Conservation (phyloP, 92 coral and sea anemone species). For the Meandrina meandrites region DNA sequence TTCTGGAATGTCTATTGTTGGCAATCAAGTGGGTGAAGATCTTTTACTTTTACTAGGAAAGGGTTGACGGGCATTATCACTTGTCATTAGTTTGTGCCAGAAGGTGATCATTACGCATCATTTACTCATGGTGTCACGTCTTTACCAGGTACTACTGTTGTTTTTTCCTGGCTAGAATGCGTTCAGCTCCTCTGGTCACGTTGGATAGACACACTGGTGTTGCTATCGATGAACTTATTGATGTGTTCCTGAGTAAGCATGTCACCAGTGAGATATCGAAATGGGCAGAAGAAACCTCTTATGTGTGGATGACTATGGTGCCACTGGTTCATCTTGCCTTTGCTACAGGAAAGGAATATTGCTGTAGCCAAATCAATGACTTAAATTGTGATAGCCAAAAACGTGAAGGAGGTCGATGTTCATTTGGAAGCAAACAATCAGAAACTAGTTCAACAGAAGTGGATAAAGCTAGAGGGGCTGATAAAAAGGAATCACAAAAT, state of each 20-base stretch:
- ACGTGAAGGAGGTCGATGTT: background rate
- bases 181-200: constrained; percentile 56
- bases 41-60: no score
- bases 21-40: no score
- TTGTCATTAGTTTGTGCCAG: no score
- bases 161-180: constrained; percentile 68
- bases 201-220: constrained; percentile 29
- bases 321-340: constrained; percentile 87
- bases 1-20: no score
- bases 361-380: background rate
- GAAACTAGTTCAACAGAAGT: background rate
- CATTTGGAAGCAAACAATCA: no score
- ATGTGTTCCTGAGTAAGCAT: constrained; percentile 54
- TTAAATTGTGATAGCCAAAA: background rate
- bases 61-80: no score
- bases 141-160: constrained; percentile 63
- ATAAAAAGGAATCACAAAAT: background rate
- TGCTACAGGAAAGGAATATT: constrained; percentile 50
- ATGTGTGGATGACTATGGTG: constrained; percentile 88
- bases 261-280: constrained; percentile 53
- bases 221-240: constrained; percentile 60
- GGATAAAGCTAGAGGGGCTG: background rate
- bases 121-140: background rate
- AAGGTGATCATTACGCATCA: background rate
- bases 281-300: constrained; percentile 58